Evolutionary conservation across 2,797 vertebrate genomes (phyloP).

Genomic region (Paedocypris micromegethes): DNA sequence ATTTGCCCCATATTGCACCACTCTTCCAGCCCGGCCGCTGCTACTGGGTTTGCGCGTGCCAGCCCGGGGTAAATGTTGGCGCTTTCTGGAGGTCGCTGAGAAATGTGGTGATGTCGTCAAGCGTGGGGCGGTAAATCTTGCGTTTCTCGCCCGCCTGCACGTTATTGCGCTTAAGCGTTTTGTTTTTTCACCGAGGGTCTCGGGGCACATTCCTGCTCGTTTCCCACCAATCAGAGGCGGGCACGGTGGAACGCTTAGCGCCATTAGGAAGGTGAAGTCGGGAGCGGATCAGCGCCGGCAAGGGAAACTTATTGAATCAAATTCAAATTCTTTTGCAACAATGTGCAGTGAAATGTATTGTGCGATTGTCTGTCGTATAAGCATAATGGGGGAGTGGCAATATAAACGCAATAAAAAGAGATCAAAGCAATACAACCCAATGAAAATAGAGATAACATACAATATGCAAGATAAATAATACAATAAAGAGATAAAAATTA

Average conservation of each 20-base stretch:
- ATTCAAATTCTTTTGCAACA: no score
- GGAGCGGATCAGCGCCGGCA: constrained; percentile 26
- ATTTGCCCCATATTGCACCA: constrained; percentile 27
- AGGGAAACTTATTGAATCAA: constrained; percentile 14
- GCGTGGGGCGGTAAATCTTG: constrained; percentile 21
- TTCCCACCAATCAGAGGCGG: constrained; percentile 8
- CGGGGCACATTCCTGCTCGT: constrained; percentile 8
- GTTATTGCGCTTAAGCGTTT: not conserved
- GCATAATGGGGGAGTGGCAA: no score
- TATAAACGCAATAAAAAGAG: no score
- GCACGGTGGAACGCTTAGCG: constrained; percentile 6
- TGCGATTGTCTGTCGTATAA: no score
- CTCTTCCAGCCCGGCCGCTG: constrained; percentile 17
- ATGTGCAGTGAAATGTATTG: no score
- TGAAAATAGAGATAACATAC: no score
- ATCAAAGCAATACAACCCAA: no score
- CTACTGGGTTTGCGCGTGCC: constrained; percentile 4
- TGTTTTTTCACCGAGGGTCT: constrained; percentile 5
- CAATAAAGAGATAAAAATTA: no score
- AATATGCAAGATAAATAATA: no score
- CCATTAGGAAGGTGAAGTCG: constrained; percentile 15
- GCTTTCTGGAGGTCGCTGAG: constrained; percentile 25
- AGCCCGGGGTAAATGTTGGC: constrained; percentile 6
- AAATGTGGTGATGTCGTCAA: constrained; percentile 31
- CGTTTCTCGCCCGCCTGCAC: constrained; percentile 14